Base-by-base conservation (phyloP, 2,113 vertebrate species). In the Oplegnathus fasciatus region DNA sequence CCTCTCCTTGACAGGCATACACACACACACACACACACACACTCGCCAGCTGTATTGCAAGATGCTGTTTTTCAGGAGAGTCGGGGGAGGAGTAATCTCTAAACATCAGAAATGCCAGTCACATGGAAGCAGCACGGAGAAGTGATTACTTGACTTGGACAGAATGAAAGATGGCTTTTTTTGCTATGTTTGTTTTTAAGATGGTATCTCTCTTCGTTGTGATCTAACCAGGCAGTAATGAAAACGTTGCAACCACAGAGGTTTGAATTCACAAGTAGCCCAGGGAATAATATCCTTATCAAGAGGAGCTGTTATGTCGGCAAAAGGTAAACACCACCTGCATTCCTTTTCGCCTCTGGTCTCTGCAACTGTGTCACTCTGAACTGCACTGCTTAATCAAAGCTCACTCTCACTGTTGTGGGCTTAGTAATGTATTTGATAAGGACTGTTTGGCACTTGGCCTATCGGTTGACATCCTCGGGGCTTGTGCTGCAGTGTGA, bases 261-360 rank as follows among this genome's bases (percentile, higher is more conserved):
- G 64, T 74, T 87, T 80, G 42, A 77, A 74, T 82, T 72, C 57
- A 62, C 32, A 42, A 28, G 69, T 77, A 77, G 40, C 60, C 30
- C 14, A 48, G 64, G 62, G 76, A 78, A 62, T 66, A 64, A 69
- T 32, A 50, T 40, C 67, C 78, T 90, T 83, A 91, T 90, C 86
- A 34, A 86, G 42, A 64, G 20, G n/a, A 82, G 60, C 72, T 77
- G 78, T 60, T 82, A 66, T 83, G 78, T 84, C 62, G 37, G 70
- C 15, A 44, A 52, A 77, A 77, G 80, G 69, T 87, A 83, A 90
- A 90, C 85, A 73, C 9, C 44, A 54, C 69, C 72, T 82, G 60
- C 68, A 78, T 85, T 58, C 52, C 44, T 54, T 30, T 37, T 52
- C 6, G 24, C 50, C 34, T 80, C 32, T 62, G 69, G 30, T 65